These are phyloP conservation scores for Caracal caracal DNA, from an alignment of 2,113 vertebrate genomes.

Conservation along the genomic window DNA sequence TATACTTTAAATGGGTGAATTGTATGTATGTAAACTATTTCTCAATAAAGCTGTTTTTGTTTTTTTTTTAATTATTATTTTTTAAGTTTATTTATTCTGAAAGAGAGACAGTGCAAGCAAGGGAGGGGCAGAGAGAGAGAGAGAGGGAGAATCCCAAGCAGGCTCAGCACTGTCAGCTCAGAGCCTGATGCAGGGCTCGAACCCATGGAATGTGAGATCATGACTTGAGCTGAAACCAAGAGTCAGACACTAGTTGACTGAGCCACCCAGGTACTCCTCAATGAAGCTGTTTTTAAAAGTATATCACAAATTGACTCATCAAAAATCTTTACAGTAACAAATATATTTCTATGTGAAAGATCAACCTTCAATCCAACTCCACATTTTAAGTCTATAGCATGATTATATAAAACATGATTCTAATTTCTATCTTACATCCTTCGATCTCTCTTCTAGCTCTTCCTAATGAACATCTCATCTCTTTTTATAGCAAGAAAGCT, in stretches of 20 bases:
- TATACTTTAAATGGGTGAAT: background rate
- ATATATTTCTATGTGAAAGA: background rate
- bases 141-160: too few relatives aligned
- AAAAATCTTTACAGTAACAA: background rate
- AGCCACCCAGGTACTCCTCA: too few relatives aligned
- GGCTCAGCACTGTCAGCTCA: too few relatives aligned
- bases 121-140: too few relatives aligned
- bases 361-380: background rate
- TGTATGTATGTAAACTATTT: background rate
- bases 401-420: background rate
- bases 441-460: background rate
- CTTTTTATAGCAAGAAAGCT: background rate
- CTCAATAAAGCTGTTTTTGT: background rate
- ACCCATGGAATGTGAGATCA: too few relatives aligned
- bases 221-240: too few relatives aligned
- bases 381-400: background rate
- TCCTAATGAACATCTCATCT: background rate
- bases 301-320: background rate
- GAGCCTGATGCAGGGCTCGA: too few relatives aligned
- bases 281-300: background rate
- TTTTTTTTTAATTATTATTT: background rate
- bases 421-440: background rate
- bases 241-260: too few relatives aligned
- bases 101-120: too few relatives aligned
- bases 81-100: too few relatives aligned